Conservation (phyloP, 2,113 vertebrate genomes). For the Athene noctua region DNA sequence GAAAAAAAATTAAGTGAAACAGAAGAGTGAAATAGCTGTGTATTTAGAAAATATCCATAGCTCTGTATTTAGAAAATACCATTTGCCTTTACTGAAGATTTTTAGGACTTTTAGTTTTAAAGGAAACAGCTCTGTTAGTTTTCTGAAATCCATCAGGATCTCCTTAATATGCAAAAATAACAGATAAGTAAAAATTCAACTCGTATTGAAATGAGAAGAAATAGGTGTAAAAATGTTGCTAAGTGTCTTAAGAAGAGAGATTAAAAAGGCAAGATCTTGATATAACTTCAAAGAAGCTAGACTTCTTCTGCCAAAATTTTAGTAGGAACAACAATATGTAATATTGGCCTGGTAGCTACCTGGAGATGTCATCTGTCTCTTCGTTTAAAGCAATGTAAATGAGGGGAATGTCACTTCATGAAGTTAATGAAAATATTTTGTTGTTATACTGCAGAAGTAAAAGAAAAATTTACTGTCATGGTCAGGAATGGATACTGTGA, state of each 20-base stretch:
- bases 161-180: background rate
- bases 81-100: background rate
- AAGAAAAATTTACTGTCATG: background rate
- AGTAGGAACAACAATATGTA: background rate
- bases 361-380: background rate
- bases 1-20: background rate
- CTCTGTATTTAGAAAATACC: background rate
- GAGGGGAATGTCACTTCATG: background rate
- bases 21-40: background rate
- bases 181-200: background rate
- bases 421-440: background rate
- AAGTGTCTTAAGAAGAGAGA: background rate
- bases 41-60: background rate
- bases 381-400: background rate
- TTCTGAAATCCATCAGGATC: background rate
- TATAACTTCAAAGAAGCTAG: background rate
- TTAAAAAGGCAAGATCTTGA: background rate
- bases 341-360: rapidly evolving
- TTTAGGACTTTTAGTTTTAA: background rate
- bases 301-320: background rate
- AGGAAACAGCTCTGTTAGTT: background rate
- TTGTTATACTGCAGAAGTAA: background rate
- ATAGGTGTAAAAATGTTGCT: background rate
- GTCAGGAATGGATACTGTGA: background rate
- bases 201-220: background rate